phyloP scores from a whole-genome alignment of 37 sponge, comb jelly and placozoan species.

The Corticium candelabrum region DNA sequence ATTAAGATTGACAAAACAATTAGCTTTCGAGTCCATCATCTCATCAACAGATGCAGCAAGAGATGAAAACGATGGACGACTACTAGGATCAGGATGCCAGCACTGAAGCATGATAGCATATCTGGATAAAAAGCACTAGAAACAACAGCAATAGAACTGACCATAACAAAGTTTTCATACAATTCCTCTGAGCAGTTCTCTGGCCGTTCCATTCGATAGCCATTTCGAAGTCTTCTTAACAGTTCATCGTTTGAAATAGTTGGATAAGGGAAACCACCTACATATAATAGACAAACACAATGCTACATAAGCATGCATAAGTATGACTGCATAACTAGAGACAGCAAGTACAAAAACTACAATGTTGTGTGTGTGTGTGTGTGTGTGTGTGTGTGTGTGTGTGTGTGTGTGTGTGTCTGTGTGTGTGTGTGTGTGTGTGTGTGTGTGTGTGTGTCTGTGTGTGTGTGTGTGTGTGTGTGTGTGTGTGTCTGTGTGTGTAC shows the following conservation, averaged over 20 bases:
- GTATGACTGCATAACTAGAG: no score
- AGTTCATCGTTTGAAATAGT: conserved; percentile 42
- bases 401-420: no score
- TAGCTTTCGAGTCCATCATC: not conserved
- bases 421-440: no score
- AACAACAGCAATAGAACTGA: not conserved
- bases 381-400: no score
- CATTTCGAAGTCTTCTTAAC: conserved; percentile 26
- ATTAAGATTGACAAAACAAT: not conserved
- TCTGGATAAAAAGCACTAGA: not conserved
- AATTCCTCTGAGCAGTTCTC: conserved; percentile 66
- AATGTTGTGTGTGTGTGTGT: no score
- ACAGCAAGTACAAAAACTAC: not conserved
- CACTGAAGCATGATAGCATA: not conserved
- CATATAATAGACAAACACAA: not conserved
- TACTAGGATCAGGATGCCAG: not conserved
- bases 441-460: no score
- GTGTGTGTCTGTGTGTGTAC: no score
- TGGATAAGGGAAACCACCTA: conserved; percentile 68
- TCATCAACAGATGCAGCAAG: not conserved
- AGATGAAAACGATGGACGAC: not conserved
- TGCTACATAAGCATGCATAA: no score
- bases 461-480: no score
- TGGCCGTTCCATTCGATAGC: conserved; percentile 71
- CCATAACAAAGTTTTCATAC: conserved; percentile 21